Base-by-base conservation (phyloP, 1,140 invertebrate genomes). In the Parasteatoda tepidariorum region DNA sequence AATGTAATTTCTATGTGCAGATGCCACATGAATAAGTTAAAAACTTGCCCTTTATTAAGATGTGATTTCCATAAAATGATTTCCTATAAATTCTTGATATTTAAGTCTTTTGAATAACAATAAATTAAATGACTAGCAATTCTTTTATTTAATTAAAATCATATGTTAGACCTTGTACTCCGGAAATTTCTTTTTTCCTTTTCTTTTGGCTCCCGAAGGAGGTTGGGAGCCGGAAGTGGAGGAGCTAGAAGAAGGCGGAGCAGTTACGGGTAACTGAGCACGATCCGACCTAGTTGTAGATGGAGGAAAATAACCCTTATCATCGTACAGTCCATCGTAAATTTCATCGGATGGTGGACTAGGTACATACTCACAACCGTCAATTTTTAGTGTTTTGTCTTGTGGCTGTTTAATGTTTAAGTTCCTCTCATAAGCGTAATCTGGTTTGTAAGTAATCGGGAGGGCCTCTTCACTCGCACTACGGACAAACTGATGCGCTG, bases 401-500 rank as follows among this genome's bases (percentile, higher is more conserved):
- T 54, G 55, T 18, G 41, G 79, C 28, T 85, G 78, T 31, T 82
- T 83, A 26, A 62, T 83, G 33, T 86, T 85, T 2, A 86, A 48
- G 41, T 86, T 86, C n/a, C 85, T 24, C 24, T 86, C 84, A 74
- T 68, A 86, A 41, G 62, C 74, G 64, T 86, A 82, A 30, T 83
- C 83, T 33, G 76, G 33, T 76, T 85, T 86, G 24, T 86, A 89
- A 88, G 90, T 91, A 87, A 92, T 92, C 87, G 93, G 91, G 88
- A 94, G 92, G 88, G 92, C 92, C 89, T 95, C 94, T 91, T 95
- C 94, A 93, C 94, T 95, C 91, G 94, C 95, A 93, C 94, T 95
- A 91, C 93, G 94, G 92, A 94, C 93, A 94, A 95, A 92, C 92
- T 93, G 93, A 93, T 93, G 94, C 93, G 94, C 94, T 94, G 94